Evolutionary conservation across 1,140 invertebrate species (phyloP), one percentile per base, ranked within the genome.

Genomic region (Lepidurus arcticus): DNA sequence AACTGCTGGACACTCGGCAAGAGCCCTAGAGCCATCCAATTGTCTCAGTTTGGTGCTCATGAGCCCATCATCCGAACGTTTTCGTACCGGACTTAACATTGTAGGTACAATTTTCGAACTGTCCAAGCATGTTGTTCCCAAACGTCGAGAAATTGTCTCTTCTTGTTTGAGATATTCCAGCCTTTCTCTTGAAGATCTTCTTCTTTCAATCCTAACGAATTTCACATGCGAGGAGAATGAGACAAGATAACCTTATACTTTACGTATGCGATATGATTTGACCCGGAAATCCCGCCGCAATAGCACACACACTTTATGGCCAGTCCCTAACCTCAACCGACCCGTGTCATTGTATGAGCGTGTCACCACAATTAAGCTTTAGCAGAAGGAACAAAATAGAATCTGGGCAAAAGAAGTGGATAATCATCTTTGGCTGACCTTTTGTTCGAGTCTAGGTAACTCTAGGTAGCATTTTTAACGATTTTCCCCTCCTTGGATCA

Each of bases 391-490:
- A 16, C 45, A 65, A 65, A 65, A 16, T n/a, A 21, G n/a, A 65
- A 65, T 34, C 34, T 4, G 4, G 53, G 21, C 53, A 9, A 65
- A 47, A 65, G 24, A 13, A n/a, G 53, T 13, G 53, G 34, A 34
- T 34, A 34, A 65, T 65, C 53, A 65, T 65, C 53, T 34, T 34
- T 21, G 53, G 53, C 53, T 65, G 53, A 65, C 53, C 53, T 65
- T 16, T 16, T 21, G 16, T 65, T 65, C 9, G 53, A 21, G 16
- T 21, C 6, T 65, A 65, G 9, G 16, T 65, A 9, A 65, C 53
- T 65, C 53, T 65, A 21, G 53, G 13, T 9, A 65, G 53, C 6
- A 16, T 47, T 47, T 11, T 47, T 47, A 65, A 65, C 2, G 34
- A 2, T 34, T 65, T 65, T 65, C 21, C 13, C 6, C 7, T 65